A percentile compares a stretch with the other conserved stretches of the same genome.
These are phyloP conservation scores for Coecobrya sp. DNA, from an alignment of 2,888 invertebrate genomes.

Conservation along the genomic window DNA sequence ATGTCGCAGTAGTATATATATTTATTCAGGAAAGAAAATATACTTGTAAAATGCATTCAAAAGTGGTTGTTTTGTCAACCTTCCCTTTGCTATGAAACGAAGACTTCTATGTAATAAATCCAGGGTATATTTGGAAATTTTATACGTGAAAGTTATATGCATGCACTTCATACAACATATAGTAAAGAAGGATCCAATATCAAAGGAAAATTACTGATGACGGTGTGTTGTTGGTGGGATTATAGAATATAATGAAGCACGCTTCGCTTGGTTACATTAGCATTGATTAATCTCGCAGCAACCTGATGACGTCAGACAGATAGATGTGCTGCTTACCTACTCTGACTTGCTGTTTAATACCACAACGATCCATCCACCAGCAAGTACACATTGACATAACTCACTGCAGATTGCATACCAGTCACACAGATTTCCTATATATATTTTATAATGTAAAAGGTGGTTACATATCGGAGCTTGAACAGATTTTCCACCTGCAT, in stretches of 20 bases:
- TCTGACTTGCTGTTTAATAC: background rate
- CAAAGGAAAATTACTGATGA: constrained; percentile 17
- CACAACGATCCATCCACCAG: background rate
- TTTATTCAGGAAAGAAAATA: background rate
- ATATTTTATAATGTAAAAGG: background rate
- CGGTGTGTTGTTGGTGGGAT: background rate
- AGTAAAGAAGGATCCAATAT: background rate
- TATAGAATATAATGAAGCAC: constrained; percentile 58
- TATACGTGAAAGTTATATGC: background rate
- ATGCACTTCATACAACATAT: background rate
- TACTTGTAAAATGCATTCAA: constrained; percentile 32
- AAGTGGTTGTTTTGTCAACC: constrained; percentile 6
- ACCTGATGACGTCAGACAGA: constrained; percentile 85
- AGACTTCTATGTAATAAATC: background rate
- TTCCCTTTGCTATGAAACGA: background rate
- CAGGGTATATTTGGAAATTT: background rate
- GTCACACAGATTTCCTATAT: background rate
- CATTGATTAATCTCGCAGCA: constrained; percentile 85
- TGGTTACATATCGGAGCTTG: background rate
- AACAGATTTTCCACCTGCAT: background rate
- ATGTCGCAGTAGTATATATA: background rate
- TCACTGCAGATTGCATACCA: background rate
- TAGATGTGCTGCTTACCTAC: constrained; percentile 73
- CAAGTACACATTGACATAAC: background rate
- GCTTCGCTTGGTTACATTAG: constrained; percentile 6